A percentile compares a stretch with the other conserved stretches of the same genome.
Conservation (phyloP, 2,113 vertebrate genomes). For the Lophotis ruficrista region DNA sequence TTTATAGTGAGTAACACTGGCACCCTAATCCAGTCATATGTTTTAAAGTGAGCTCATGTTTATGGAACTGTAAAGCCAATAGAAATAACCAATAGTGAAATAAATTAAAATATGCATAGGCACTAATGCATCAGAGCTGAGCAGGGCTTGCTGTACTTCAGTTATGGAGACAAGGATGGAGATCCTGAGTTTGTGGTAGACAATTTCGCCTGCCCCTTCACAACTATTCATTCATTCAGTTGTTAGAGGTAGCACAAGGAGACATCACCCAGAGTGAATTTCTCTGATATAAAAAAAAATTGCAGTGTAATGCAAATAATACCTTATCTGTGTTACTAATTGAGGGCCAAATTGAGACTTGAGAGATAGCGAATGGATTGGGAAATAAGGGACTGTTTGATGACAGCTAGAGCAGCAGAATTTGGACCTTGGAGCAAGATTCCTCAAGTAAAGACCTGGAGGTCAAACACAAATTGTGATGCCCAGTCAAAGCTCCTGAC, state of each 20-base stretch:
- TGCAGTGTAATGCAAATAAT: neutral
- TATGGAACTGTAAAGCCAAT: neutral
- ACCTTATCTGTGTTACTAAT: neutral
- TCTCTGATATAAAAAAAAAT: constrained; percentile 22
- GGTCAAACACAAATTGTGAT: neutral
- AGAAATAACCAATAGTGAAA: neutral
- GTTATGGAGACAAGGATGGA: neutral
- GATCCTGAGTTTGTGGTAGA: neutral
- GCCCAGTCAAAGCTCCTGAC: neutral
- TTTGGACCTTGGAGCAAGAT: constrained; percentile 32
- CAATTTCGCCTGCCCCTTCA: neutral
- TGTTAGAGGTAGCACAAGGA: neutral
- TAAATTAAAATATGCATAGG: neutral
- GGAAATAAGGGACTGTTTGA: neutral
- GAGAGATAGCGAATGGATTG: neutral
- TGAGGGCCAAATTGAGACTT: neutral
- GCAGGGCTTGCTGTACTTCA: neutral
- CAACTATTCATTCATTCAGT: neutral
- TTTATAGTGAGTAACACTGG: neutral
- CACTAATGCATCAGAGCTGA: neutral
- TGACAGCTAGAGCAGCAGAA: neutral
- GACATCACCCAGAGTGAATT: neutral
- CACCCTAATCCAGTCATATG: neutral
- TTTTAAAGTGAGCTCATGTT: neutral
- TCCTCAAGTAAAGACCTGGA: constrained; percentile 7